Conservation (phyloP, 2,888 invertebrate species). For the Patella depressa region DNA sequence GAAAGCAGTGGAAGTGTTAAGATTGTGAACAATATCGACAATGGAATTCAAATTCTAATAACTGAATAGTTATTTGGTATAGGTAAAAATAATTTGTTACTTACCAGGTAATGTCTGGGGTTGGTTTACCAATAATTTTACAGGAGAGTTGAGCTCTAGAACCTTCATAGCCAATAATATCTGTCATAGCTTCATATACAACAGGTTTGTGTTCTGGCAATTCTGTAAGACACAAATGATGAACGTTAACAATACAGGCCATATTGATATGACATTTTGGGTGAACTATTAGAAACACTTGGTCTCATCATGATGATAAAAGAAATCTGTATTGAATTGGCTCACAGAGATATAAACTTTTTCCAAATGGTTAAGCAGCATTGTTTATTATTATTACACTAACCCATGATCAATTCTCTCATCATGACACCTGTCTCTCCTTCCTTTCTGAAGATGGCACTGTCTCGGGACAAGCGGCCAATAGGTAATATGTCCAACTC, state of each 20-base stretch:
- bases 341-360: too few species aligned
- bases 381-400: constrained; percentile 21
- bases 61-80: too few species aligned
- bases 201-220: constrained; percentile 76
- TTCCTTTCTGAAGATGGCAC: constrained; percentile 71
- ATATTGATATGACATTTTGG: too few species aligned
- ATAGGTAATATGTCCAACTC: constrained; percentile 68
- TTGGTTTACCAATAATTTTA: constrained; percentile 67
- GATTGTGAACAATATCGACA: too few species aligned
- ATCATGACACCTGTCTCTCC: constrained; percentile 70
- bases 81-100: constrained; percentile 16
- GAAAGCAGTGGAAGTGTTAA: too few species aligned
- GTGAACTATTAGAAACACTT: too few species aligned
- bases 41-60: too few species aligned
- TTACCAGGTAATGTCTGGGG: constrained; percentile 66
- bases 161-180: constrained; percentile 73
- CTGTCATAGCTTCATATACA: constrained; percentile 80
- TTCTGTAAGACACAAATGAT: constrained; percentile 53
- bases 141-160: constrained; percentile 65
- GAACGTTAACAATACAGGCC: not conserved
- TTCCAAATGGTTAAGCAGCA: too few species aligned
- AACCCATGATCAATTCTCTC: constrained; percentile 71
- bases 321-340: not conserved
- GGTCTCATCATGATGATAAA: not conserved
- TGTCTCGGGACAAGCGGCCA: constrained; percentile 70